Conservation (phyloP, 2,888 invertebrate species). For the Myopa testacea region DNA sequence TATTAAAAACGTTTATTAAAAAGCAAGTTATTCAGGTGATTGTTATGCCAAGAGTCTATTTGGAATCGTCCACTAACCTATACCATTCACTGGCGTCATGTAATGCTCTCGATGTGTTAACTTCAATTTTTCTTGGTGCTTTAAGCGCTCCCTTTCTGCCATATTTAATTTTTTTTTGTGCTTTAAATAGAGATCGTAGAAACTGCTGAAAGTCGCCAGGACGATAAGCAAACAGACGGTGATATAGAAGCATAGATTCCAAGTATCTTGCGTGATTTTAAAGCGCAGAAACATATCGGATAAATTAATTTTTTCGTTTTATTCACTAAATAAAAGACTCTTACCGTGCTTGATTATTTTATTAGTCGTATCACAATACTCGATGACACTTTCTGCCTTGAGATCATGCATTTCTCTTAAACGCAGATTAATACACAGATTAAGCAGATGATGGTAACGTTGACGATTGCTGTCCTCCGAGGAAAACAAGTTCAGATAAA, state of each 20-base stretch:
- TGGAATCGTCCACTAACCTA: conserved; percentile 37
- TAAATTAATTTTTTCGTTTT: not conserved
- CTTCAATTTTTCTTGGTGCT: conserved; percentile 54
- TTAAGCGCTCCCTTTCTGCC: conserved; percentile 59
- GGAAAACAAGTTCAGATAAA: conserved; percentile 58
- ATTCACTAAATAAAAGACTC: too few relatives aligned
- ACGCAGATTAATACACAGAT: conserved; percentile 59
- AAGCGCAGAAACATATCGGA: not conserved
- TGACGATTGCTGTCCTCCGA: conserved; percentile 55
- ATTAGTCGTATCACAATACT: conserved; percentile 57
- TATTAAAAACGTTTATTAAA: not conserved
- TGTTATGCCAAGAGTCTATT: not conserved
- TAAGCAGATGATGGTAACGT: conserved; percentile 55
- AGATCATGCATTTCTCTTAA: conserved; percentile 51
- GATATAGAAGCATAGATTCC: conserved; percentile 59
- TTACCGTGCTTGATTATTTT: conserved; percentile 54
- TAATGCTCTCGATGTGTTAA: conserved; percentile 61
- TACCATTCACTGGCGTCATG: conserved; percentile 52
- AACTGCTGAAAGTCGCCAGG: conserved; percentile 52
- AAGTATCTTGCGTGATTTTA: conserved; percentile 50
- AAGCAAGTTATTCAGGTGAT: not conserved
- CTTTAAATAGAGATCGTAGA: conserved; percentile 58
- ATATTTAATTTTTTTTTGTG: conserved; percentile 53
- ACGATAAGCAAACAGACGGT: conserved; percentile 50
- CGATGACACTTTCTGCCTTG: conserved; percentile 57